Percentiles rank a stretch among this genome's conserved stretches.
These are phyloP conservation scores for Cryptus armator DNA, from an alignment of 2,888 invertebrate species.

Conservation along the genomic window DNA sequence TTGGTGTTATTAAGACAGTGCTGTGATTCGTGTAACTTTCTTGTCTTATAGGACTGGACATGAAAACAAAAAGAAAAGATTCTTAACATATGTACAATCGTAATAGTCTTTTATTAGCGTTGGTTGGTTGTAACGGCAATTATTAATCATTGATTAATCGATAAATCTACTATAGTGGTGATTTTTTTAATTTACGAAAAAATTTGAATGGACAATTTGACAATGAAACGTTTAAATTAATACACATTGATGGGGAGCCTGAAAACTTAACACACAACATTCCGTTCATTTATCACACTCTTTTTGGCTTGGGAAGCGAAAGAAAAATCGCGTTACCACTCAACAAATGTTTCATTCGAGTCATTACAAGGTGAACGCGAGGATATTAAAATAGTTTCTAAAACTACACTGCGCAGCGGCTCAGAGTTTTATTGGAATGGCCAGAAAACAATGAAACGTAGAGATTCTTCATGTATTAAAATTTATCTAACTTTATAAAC, in stretches of 20 bases:
- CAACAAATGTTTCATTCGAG: background rate
- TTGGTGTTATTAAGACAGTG: slow-evolving; percentile 31
- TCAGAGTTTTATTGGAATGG: slow-evolving; percentile 21
- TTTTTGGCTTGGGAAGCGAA: background rate
- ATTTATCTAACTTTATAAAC: background rate
- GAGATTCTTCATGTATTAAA: slow-evolving; percentile 13
- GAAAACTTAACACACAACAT: background rate
- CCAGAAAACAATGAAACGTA: slow-evolving; percentile 16
- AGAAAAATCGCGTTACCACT: background rate
- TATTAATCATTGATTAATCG: background rate
- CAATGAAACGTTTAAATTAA: background rate
- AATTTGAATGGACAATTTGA: background rate
- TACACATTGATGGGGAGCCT: background rate
- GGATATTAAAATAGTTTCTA: slow-evolving; percentile 3
- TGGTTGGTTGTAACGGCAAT: background rate
- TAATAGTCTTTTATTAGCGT: background rate
- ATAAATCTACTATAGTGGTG: background rate
- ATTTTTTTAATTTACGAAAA: background rate
- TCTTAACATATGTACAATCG: background rate
- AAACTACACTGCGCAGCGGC: background rate
- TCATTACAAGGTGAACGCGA: background rate
- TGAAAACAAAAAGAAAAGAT: background rate
- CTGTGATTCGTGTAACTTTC: background rate
- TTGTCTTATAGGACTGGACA: background rate
- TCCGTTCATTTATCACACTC: background rate